Evolutionary conservation across 2,113 vertebrate species (phyloP).

Genomic region (Arvicanthis niloticus): DNA sequence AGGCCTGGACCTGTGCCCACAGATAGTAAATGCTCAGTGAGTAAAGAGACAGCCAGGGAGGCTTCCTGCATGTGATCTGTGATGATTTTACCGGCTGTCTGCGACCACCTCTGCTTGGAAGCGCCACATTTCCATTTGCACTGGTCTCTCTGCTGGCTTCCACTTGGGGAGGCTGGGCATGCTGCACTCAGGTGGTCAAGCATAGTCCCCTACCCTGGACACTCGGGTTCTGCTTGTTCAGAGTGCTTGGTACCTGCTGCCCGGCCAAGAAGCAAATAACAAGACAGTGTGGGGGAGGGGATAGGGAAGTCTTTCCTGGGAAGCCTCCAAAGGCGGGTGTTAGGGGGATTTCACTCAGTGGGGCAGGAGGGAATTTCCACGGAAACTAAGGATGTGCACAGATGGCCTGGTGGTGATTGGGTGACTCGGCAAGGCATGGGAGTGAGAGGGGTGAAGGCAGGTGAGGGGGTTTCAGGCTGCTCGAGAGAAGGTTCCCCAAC

Average conservation of each 20-base stretch:
- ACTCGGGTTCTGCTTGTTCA: neutral
- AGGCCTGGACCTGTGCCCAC: neutral
- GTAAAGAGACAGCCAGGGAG: fast-evolving
- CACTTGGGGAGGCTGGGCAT: neutral
- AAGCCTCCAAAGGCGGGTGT: neutral
- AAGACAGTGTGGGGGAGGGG: neutral
- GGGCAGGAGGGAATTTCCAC: neutral
- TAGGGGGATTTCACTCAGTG: neutral
- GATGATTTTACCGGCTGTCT: neutral
- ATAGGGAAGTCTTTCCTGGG: neutral
- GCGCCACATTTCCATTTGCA: neutral
- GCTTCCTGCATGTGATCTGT: too few species aligned
- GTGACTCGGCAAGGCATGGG: neutral
- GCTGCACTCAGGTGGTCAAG: fast-evolving
- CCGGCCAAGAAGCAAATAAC: neutral
- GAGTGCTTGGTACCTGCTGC: neutral
- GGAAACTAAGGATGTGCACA: neutral
- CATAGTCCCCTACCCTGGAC: neutral
- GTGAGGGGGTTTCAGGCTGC: neutral
- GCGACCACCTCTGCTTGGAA: neutral
- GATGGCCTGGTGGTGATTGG: neutral
- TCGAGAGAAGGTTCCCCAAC: neutral
- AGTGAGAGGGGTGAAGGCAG: neutral
- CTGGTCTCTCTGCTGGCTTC: neutral
- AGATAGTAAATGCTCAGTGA: neutral